Evolutionary conservation across 2,797 vertebrate genomes (phyloP).

Genomic region (Podarcis siculus): DNA sequence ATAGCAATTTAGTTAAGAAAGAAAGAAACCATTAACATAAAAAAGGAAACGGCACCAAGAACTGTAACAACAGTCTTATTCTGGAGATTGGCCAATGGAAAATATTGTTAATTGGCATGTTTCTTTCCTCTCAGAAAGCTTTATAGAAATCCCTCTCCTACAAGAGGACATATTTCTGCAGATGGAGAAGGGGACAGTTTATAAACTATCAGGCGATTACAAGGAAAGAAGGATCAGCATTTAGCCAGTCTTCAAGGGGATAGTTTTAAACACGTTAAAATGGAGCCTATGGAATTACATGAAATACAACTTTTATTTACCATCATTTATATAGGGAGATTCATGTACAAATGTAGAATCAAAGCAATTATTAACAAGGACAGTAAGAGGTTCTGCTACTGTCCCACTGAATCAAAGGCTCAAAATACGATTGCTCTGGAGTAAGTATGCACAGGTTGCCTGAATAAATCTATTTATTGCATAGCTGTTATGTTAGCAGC

Average conservation of each 20-base stretch:
- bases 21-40: slow-evolving; percentile 55
- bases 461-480: neutral
- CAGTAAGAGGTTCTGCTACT: neutral
- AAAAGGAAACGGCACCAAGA: slow-evolving; percentile 47
- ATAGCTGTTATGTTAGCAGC: too few relatives aligned
- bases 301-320: slow-evolving; percentile 57
- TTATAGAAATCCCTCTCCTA: slow-evolving; percentile 58
- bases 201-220: slow-evolving; percentile 57
- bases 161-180: slow-evolving; percentile 51
- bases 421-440: neutral
- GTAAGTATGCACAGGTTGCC: neutral
- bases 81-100: slow-evolving; percentile 63
- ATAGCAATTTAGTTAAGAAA: slow-evolving; percentile 46
- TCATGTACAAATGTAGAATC: neutral
- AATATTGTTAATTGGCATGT: slow-evolving; percentile 57
- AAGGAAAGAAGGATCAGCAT: slow-evolving; percentile 29
- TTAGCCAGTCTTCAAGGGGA: slow-evolving; percentile 57
- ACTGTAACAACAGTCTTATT: slow-evolving; percentile 51
- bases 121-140: slow-evolving; percentile 52
- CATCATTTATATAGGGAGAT: slow-evolving; percentile 23
- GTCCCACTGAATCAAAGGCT: neutral
- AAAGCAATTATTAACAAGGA: neutral
- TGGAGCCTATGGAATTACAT: slow-evolving; percentile 50
- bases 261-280: slow-evolving; percentile 59
- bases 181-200: slow-evolving; percentile 46